Evolutionary conservation across 2,113 vertebrate genomes (phyloP).

Genomic region (Opisthocomus hoazin): DNA sequence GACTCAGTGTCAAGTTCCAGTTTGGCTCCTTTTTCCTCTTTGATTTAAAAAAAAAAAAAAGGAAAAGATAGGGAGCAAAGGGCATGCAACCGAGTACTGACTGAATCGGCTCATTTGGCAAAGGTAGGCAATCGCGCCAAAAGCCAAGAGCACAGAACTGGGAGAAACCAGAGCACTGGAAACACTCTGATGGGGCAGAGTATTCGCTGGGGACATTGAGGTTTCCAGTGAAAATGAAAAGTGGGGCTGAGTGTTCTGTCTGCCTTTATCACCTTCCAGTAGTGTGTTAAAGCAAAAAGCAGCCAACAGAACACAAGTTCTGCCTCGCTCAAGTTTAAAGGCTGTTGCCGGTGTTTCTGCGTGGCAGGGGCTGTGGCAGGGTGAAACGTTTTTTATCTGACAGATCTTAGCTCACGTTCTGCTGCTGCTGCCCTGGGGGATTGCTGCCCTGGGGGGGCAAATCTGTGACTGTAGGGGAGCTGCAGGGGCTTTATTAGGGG

Average conservation of each 20-base stretch:
- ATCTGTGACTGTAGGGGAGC: fast-evolving
- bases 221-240: neutral
- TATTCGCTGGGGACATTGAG: fast-evolving
- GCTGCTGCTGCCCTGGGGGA: neutral
- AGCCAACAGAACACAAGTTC: fast-evolving
- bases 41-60: neutral
- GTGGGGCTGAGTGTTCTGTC: neutral
- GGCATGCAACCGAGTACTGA: neutral
- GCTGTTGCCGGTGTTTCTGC: neutral
- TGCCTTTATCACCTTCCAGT: neutral
- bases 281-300: neutral
- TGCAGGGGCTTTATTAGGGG: neutral
- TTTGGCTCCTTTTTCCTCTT: neutral
- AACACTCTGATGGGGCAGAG: neutral
- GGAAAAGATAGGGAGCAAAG: neutral
- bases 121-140: neutral
- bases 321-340: neutral
- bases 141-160: neutral
- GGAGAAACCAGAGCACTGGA: neutral
- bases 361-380: neutral
- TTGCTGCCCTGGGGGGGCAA: too few relatives aligned
- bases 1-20: neutral
- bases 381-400: neutral
- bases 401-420: fast-evolving
- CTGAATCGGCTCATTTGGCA: neutral